These are phyloP conservation scores for Callimorpha dominula DNA, from an alignment of 2,888 invertebrate genomes.

Conservation along the genomic window DNA sequence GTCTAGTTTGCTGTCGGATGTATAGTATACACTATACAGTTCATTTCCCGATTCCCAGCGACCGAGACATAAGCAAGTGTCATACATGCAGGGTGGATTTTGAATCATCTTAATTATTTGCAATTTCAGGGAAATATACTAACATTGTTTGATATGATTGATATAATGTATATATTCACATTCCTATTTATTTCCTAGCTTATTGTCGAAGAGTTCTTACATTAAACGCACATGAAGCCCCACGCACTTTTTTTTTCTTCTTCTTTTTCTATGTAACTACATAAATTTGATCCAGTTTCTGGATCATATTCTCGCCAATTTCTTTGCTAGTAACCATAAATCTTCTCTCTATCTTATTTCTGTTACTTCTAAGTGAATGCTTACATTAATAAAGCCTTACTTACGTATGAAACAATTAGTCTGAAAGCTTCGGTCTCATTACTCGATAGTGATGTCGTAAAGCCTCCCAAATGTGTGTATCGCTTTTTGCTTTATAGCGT, in stretches of 20 bases:
- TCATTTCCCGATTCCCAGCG: too few relatives aligned
- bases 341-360: slow-evolving; percentile 4
- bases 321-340: background rate
- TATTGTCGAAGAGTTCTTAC: background rate
- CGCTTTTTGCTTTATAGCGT: slow-evolving; percentile 7
- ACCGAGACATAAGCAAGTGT: too few relatives aligned
- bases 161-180: background rate
- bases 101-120: too few relatives aligned
- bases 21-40: too few relatives aligned
- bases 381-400: slow-evolving; percentile 21
- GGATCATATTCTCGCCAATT: background rate
- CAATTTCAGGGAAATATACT: background rate
- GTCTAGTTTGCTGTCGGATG: too few relatives aligned
- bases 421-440: slow-evolving; percentile 47
- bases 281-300: background rate
- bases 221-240: background rate
- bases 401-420: slow-evolving; percentile 43
- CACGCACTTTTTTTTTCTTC: background rate
- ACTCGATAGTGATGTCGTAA: slow-evolving; percentile 31
- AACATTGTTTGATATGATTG: background rate
- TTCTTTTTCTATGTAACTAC: too few relatives aligned
- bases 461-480: slow-evolving; percentile 12
- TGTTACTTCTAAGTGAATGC: slow-evolving; percentile 3
- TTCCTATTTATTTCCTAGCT: background rate
- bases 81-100: too few relatives aligned